Percentiles rank a stretch among this genome's conserved stretches.
These are phyloP conservation scores for Harpagifer antarcticus DNA, from an alignment of 2,797 vertebrate genomes.

Conservation along the genomic window DNA sequence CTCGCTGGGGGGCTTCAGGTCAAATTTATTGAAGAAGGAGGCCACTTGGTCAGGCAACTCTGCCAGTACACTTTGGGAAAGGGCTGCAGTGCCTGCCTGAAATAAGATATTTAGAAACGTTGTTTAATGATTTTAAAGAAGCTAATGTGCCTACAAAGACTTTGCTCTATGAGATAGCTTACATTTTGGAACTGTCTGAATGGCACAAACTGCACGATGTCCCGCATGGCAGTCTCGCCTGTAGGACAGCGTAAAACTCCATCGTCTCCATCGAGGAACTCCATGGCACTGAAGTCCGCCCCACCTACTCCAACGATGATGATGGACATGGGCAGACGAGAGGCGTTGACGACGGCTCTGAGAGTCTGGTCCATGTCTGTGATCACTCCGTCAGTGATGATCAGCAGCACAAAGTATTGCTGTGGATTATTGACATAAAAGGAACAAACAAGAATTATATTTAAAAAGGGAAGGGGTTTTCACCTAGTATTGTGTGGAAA, in stretches of 20 bases:
- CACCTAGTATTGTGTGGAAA: neutral
- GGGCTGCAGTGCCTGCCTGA: constrained; percentile 90
- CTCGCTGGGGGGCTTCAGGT: constrained; percentile 89
- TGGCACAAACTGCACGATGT: constrained; percentile 98
- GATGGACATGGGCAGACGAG: constrained; percentile 94
- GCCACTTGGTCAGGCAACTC: constrained; percentile 95
- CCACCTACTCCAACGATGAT: constrained; percentile 97
- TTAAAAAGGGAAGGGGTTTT: neutral
- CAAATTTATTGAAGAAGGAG: constrained; percentile 91
- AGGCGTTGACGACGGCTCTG: constrained; percentile 91
- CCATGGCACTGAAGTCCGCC: constrained; percentile 95
- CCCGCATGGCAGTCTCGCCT: constrained; percentile 90
- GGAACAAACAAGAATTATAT: neutral
- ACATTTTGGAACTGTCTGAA: constrained; percentile 96
- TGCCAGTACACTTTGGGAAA: constrained; percentile 92
- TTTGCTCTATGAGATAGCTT: constrained; percentile 62
- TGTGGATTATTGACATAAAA: constrained; percentile 65
- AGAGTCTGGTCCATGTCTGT: constrained; percentile 95
- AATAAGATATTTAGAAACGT: constrained; percentile 63
- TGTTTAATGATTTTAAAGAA: neutral
- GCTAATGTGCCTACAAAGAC: neutral
- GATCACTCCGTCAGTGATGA: constrained; percentile 98
- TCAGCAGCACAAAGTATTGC: constrained; percentile 96
- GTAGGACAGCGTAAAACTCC: constrained; percentile 85
- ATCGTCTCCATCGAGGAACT: constrained; percentile 93